A percentile compares a stretch with the other conserved stretches of the same genome.
Evolutionary conservation across 2,113 vertebrate genomes (phyloP).

Genomic region (Oncorhynchus masou): DNA sequence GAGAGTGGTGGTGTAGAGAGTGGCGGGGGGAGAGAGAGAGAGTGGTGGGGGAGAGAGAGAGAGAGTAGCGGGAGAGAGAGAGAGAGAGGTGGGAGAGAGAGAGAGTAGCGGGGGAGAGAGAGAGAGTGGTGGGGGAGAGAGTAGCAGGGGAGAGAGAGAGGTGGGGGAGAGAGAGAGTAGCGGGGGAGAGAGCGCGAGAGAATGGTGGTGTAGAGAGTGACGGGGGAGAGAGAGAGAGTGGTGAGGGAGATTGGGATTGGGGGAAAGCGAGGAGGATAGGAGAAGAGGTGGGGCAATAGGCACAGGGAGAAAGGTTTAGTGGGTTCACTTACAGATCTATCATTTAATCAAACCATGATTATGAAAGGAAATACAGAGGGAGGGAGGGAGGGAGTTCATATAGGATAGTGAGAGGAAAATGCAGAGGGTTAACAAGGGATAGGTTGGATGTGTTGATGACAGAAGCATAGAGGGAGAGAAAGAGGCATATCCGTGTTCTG

Average conservation of each 20-base stretch:
- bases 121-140: too few species aligned
- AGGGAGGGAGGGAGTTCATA: not conserved
- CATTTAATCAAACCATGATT: slow-evolving; percentile 10
- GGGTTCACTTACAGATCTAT: slow-evolving; percentile 13
- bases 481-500: not conserved
- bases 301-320: not conserved
- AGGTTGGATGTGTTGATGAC: not conserved
- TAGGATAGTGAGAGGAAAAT: not conserved
- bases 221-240: not conserved
- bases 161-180: too few species aligned
- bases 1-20: too few species aligned
- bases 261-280: not conserved
- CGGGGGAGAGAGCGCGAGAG: not conserved
- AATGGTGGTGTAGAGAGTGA: not conserved
- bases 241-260: not conserved
- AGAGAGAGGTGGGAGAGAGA: not conserved
- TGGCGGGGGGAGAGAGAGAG: not conserved
- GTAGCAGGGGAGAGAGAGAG: not conserved
- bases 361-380: not conserved
- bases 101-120: not conserved
- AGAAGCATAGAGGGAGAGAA: not conserved
- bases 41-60: not conserved
- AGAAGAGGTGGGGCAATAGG: not conserved
- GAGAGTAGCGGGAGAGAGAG: not conserved
- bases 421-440: not conserved